Percentiles rank a stretch among this genome's conserved stretches.
Evolutionary conservation across 2,113 vertebrate species (phyloP).

Genomic region (Psittacus erithacus): DNA sequence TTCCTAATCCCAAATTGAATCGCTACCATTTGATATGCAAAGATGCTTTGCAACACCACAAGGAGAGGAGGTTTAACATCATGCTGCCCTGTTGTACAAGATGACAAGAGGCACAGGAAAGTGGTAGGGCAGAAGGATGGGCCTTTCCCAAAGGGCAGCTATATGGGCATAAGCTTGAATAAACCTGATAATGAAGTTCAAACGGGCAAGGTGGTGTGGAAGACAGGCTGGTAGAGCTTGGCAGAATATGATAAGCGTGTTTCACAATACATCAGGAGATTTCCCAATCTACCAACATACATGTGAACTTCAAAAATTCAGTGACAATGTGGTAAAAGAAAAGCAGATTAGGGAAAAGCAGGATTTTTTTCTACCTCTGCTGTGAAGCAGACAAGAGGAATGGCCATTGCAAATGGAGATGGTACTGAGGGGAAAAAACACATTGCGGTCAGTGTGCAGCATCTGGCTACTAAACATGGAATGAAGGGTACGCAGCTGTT

Average conservation of each 20-base stretch:
- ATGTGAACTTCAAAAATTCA: background rate
- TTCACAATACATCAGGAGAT: background rate
- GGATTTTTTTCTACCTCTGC: background rate
- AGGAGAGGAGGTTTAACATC: background rate
- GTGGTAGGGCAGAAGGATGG: background rate
- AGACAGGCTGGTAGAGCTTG: background rate
- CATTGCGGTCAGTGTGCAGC: rapidly evolving
- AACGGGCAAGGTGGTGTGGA: background rate
- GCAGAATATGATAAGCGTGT: background rate
- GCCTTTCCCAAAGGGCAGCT: background rate
- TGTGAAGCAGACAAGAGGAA: background rate
- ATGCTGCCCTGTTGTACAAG: background rate
- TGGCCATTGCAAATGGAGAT: background rate
- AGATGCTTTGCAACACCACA: rapidly evolving
- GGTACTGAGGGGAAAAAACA: background rate
- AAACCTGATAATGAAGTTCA: background rate
- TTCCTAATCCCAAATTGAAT: background rate
- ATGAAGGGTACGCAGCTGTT: background rate
- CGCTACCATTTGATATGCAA: background rate
- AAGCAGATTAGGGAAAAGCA: background rate
- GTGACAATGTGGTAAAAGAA: background rate
- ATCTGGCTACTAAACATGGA: rapidly evolving
- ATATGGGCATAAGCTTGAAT: background rate
- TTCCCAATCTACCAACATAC: background rate
- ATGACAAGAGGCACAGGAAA: background rate